phyloP scores from a whole-genome alignment of 2,888 invertebrate species.

The Seira ritae region DNA sequence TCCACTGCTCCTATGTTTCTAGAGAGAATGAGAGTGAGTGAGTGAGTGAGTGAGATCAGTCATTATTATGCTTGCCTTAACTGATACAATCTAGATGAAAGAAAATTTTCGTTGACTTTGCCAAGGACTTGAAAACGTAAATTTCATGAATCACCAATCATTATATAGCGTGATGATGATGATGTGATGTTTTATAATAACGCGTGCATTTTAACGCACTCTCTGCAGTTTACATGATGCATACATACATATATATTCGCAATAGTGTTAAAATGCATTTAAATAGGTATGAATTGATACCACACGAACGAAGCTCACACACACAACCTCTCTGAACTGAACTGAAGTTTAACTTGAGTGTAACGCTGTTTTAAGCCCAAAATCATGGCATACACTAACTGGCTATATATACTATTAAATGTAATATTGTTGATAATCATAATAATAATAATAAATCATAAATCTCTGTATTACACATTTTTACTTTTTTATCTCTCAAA shows the following conservation, averaged over 20 bases:
- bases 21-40: slow-evolving; percentile 31
- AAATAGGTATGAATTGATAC: background rate
- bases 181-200: background rate
- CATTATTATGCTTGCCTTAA: slow-evolving; percentile 59
- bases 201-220: background rate
- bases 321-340: background rate
- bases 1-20: background rate
- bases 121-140: slow-evolving; percentile 43
- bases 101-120: slow-evolving; percentile 53
- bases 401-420: background rate
- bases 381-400: too few relatives aligned
- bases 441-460: slow-evolving; percentile 30
- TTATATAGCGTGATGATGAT: slow-evolving; percentile 37
- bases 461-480: slow-evolving; percentile 52
- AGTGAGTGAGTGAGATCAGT: slow-evolving; percentile 63
- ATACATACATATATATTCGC: slow-evolving; percentile 22
- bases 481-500: slow-evolving; percentile 42
- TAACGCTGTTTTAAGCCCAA: background rate
- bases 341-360: background rate
- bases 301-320: background rate
- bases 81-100: slow-evolving; percentile 63
- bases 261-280: slow-evolving; percentile 40
- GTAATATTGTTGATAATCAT: slow-evolving; percentile 8
- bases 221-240: slow-evolving; percentile 1
- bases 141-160: slow-evolving; percentile 51